Percentiles rank a stretch among this genome's conserved stretches.
These are phyloP conservation scores for Chitala chitala DNA, from an alignment of 2,113 vertebrate genomes.

Conservation along the genomic window DNA sequence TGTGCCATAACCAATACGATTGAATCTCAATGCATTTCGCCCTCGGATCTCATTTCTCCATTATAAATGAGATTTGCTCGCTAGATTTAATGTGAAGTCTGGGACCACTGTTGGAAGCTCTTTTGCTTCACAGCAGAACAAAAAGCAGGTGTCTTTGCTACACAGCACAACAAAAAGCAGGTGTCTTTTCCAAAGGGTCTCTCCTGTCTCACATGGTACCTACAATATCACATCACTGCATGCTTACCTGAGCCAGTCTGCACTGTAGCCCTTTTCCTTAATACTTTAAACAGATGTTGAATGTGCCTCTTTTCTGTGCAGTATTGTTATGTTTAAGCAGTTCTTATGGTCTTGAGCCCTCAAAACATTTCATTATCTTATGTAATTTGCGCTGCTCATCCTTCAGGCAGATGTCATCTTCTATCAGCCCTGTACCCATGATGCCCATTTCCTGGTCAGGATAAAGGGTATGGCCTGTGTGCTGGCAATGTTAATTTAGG, in stretches of 20 bases:
- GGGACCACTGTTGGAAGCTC: no score
- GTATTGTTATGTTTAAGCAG: no score
- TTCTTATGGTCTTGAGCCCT: not conserved
- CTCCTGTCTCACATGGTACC: not conserved
- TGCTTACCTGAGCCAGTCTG: not conserved
- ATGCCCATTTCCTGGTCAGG: not conserved
- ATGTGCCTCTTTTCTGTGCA: not conserved
- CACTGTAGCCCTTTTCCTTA: not conserved
- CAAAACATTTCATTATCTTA: constrained; percentile 9
- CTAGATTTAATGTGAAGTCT: no score
- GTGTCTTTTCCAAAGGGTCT: no score
- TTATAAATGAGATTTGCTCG: no score
- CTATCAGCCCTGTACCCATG: not conserved
- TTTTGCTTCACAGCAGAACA: no score
- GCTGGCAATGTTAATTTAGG: not conserved
- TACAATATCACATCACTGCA: not conserved
- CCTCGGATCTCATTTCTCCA: no score
- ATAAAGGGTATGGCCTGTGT: not conserved
- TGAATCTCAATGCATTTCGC: no score
- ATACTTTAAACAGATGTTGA: no score
- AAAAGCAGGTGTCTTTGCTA: no score
- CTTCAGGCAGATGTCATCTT: constrained; percentile 12
- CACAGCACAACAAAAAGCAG: no score
- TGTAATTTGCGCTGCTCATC: not conserved
- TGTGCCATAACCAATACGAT: no score